phyloP scores from a whole-genome alignment of 2,888 invertebrate genomes.

The Polymixis flavicincta region DNA sequence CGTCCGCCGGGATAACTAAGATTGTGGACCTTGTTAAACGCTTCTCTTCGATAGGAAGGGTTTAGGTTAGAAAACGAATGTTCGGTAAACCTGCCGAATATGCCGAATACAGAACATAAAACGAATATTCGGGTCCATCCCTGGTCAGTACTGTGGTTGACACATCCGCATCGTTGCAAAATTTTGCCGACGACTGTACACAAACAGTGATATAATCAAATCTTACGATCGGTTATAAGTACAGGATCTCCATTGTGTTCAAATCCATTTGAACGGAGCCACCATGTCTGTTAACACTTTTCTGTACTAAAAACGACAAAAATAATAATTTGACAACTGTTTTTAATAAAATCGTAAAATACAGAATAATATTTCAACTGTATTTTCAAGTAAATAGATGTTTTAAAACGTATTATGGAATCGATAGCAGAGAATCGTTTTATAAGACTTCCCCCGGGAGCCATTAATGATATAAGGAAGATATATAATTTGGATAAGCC shows the following conservation, averaged over 20 bases:
- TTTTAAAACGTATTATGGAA: conserved; percentile 62
- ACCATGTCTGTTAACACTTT: not conserved
- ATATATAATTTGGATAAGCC: conserved; percentile 69
- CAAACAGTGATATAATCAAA: not conserved
- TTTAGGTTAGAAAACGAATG: no score
- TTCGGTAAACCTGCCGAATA: no score
- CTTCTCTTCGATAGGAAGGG: no score
- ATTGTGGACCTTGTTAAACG: no score
- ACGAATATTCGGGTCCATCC: no score
- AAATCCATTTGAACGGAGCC: not conserved
- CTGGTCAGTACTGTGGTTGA: no score
- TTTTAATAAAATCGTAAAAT: not conserved
- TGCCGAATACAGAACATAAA: no score
- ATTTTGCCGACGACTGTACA: not conserved
- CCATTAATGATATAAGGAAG: conserved; percentile 67
- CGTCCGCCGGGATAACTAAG: no score
- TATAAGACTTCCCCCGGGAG: conserved; percentile 62
- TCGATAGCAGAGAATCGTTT: conserved; percentile 50
- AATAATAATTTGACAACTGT: not conserved
- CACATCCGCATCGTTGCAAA: not conserved
- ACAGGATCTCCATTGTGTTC: not conserved
- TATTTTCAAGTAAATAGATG: not conserved
- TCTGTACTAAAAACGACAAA: not conserved
- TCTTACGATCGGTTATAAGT: not conserved
- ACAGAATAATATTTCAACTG: not conserved